Base-by-base conservation (phyloP, 2,113 vertebrate genomes). In the Cinclus cinclus region DNA sequence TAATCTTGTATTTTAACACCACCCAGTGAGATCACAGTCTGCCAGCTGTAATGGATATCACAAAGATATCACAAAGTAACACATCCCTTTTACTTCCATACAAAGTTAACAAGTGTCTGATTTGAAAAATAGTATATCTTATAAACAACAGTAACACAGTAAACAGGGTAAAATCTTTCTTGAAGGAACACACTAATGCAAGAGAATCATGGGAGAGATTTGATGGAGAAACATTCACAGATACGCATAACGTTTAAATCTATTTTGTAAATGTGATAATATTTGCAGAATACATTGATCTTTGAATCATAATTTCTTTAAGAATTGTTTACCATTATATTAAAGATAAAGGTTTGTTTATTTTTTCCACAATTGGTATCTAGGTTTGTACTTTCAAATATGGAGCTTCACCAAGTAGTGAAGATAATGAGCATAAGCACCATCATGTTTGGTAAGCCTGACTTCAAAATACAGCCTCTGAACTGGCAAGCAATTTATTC, bases 401-500 rank as follows among this genome's bases (percentile, higher is more conserved):
- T 4, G n/a, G 44, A 95, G 58, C 50, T 55, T 83, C 78, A 92
- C 21, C 70, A 92, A 67, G 59, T 27, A 91, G 83, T 62, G 79
- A 89, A 93, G 83, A 96, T 92, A 97, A 97, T 65, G 74, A 91
- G 69, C 53, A 68, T 31, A 95, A 97, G 85, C 82, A 87, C 17
- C 65, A 92, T 52, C 80, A 21, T 19, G 81, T 94, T 97, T 95
- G 87, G 92, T 75, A 96, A 96, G 69, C 79, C 71, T 82, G 50
- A 94, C 97, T 97, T 96, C 89, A 96, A 96, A 97, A 97, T 42
- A 71, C 82, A 97, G 97, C 87, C 97, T 97, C 81, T 97, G 95
- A 98, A 97, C 96, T 83, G 53, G 95, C 70, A 97, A 94, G 96
- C 93, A 98, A 98, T 98, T 98, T 97, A 97, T 95, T 97, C 97